Conservation (phyloP, 2,113 vertebrate genomes). For the Serilophus lunatus region DNA sequence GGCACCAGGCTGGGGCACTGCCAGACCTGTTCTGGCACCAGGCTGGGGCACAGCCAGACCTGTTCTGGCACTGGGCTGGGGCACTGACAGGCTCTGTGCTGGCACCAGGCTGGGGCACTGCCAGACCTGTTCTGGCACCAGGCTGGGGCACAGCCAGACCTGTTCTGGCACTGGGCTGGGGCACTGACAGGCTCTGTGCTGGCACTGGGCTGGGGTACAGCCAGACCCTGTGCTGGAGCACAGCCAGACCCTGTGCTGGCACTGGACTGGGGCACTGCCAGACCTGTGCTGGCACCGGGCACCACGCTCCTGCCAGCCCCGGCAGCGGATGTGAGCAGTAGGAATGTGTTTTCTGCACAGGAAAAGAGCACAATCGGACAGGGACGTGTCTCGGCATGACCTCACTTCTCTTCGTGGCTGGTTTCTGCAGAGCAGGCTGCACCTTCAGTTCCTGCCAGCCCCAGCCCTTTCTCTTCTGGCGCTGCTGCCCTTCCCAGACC, state of each 20-base stretch:
- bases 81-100: too few relatives aligned
- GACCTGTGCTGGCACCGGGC: background rate
- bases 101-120: accelerated
- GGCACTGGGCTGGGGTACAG: too few relatives aligned
- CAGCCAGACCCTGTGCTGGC: too few relatives aligned
- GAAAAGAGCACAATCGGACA: constrained; percentile 9
- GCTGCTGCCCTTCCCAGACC: accelerated
- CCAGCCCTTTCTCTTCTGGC: background rate
- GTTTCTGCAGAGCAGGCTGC: background rate
- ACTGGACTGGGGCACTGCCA: accelerated
- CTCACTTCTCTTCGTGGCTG: background rate
- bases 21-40: too few relatives aligned
- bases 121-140: accelerated
- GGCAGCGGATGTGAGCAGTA: background rate
- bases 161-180: too few relatives aligned
- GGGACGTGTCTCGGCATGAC: background rate
- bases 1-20: too few relatives aligned
- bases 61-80: too few relatives aligned
- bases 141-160: too few relatives aligned
- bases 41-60: too few relatives aligned
- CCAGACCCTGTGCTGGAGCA: too few relatives aligned
- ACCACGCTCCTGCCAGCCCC: background rate
- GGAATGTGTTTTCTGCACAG: background rate
- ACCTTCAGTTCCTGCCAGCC: accelerated
- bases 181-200: too few relatives aligned